Base-by-base conservation (phyloP, 2,797 vertebrate species). In the Siniperca obscura region DNA sequence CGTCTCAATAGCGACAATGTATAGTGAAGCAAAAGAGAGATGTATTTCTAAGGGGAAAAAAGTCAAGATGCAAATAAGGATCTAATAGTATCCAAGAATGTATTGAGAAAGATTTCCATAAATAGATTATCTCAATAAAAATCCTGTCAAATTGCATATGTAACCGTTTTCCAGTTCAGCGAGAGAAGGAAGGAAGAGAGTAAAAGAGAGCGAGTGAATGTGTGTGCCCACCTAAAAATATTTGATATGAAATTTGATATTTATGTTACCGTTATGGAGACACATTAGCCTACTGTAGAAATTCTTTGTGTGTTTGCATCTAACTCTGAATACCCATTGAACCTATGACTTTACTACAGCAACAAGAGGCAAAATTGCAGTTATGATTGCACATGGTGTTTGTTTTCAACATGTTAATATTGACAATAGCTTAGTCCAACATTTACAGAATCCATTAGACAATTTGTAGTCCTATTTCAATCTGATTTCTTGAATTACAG, bases 191-290 rank as follows among this genome's bases (percentile, higher is more conserved):
- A 46, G 11, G 11, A 40, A 17, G 22, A 38, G 46, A 27, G 14
- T 13, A 36, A 61, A 30, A 27, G 12, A n/a, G 70, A 80, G 7
- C 0, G 3, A 17, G 27, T 57, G 27, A 38, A 46, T 65, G 34
- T 69, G 22, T 53, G 42, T 36, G 5, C 9, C 52, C 8, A 7
- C 4, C 12, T 57, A 6, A 48, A 72, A 13, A 44, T 53, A 52
- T 61, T 60, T 68, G 46, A 52, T 70, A 3, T 76, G 14, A 21
- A n/a, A 61, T 70, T 21, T 76, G 9, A 14, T 36, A 53, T 42
- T 71, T 14, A 50, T 56, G 17, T 4, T 25, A 1, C 21, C 13
- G 53, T 27, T 68, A 14, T 19, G 4, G 52, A 76, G 11, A 67
- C 74, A n/a, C 48, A 36, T 53, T 22, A n/a, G 12, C 38, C 56